Evolutionary conservation across 1,140 invertebrate species (phyloP).

Genomic region (Diuraphis noxia): DNA sequence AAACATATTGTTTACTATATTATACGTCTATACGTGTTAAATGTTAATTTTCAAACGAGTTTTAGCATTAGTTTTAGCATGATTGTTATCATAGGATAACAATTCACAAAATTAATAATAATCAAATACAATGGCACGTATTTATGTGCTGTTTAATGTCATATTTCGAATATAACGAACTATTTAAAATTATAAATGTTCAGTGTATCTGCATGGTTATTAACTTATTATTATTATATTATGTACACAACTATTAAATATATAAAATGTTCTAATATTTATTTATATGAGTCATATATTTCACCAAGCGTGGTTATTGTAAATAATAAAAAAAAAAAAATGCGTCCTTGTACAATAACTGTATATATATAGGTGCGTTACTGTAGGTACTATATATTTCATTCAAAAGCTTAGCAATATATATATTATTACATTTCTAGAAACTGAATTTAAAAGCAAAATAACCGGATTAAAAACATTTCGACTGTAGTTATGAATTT

Average conservation of each 20-base stretch:
- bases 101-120: neutral
- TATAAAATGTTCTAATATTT: neutral
- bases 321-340: neutral
- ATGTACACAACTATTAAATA: neutral
- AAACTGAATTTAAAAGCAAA: neutral
- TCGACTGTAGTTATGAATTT: neutral
- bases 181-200: neutral
- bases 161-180: neutral
- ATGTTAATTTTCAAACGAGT: neutral
- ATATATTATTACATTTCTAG: neutral
- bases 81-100: too few relatives aligned
- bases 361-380: neutral
- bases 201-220: neutral
- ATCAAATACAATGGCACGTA: neutral
- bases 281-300: slow-evolving; percentile 10
- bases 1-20: neutral
- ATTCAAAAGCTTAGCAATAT: neutral
- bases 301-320: neutral
- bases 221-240: neutral
- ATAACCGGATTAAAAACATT: neutral
- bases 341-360: neutral
- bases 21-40: neutral
- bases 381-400: neutral
- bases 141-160: neutral
- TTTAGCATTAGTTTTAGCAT: neutral